These are phyloP conservation scores for Tribolium castaneum DNA, from an alignment of 1,140 invertebrate genomes.

Conservation along the genomic window DNA sequence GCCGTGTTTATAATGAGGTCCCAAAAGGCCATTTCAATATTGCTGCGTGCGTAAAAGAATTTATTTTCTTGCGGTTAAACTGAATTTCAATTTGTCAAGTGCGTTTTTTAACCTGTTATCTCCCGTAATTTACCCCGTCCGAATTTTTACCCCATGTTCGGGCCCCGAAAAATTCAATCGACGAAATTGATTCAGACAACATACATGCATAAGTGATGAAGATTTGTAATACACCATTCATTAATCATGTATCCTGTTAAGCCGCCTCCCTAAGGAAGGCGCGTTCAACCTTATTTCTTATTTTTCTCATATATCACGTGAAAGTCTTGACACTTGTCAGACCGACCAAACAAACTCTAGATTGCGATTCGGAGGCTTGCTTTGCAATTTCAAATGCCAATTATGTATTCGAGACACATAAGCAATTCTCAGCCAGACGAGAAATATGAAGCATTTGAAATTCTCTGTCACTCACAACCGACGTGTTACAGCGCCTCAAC, in stretches of 20 bases:
- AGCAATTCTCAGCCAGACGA: slow-evolving; percentile 52
- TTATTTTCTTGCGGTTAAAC: slow-evolving; percentile 22
- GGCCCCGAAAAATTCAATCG: slow-evolving; percentile 46
- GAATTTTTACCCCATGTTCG: background rate
- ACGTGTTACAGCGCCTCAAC: slow-evolving; percentile 45
- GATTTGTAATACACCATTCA: slow-evolving; percentile 58
- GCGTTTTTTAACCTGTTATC: slow-evolving; percentile 16
- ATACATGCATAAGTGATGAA: slow-evolving; percentile 60
- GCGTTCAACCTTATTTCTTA: slow-evolving; percentile 56
- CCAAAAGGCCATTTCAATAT: slow-evolving; percentile 40
- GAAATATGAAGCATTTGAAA: slow-evolving; percentile 53
- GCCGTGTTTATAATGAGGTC: slow-evolving; percentile 23
- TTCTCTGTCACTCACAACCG: slow-evolving; percentile 49
- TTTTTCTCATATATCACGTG: slow-evolving; percentile 61
- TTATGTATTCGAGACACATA: slow-evolving; percentile 57
- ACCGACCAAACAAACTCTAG: slow-evolving; percentile 46
- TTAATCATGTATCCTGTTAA: slow-evolving; percentile 61
- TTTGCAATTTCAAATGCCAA: slow-evolving; percentile 56
- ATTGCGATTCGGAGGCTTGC: slow-evolving; percentile 47
- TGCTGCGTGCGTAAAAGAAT: slow-evolving; percentile 30
- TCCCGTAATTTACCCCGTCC: background rate
- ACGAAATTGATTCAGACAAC: slow-evolving; percentile 55
- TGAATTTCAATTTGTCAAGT: slow-evolving; percentile 17
- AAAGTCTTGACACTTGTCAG: slow-evolving; percentile 59
- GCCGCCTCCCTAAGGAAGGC: slow-evolving; percentile 49